phyloP scores from a whole-genome alignment of 2,113 vertebrate species.

The Lagopus muta region DNA sequence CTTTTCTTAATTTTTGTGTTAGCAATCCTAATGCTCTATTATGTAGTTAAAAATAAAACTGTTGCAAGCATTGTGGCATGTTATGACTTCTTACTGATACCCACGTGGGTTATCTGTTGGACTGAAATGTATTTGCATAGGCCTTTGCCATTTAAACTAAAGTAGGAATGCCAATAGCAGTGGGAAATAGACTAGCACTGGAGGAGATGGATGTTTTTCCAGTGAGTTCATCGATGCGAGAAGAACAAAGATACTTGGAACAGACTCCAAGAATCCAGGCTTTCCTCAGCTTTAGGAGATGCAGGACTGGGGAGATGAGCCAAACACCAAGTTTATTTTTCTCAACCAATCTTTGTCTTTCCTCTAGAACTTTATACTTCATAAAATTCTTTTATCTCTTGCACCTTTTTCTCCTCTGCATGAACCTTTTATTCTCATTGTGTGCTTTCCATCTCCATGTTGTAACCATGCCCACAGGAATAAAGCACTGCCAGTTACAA shows the following conservation, averaged over 20 bases:
- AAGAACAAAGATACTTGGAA: slow-evolving; percentile 30
- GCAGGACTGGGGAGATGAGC: not conserved
- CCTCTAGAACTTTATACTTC: not conserved
- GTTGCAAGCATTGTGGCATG: not conserved
- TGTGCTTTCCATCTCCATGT: not conserved
- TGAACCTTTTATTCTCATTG: not conserved
- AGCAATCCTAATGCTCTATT: not conserved
- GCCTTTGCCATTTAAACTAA: slow-evolving; percentile 36
- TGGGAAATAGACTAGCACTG: not conserved
- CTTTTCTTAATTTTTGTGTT: not conserved
- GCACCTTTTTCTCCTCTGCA: not conserved
- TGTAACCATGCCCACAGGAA: not conserved
- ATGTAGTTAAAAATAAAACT: not conserved
- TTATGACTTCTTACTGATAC: not conserved
- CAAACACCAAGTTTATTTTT: not conserved
- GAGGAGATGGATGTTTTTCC: slow-evolving; percentile 51
- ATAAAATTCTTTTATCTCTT: not conserved
- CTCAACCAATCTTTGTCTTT: not conserved
- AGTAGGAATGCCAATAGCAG: not conserved
- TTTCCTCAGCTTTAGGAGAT: slow-evolving; percentile 32
- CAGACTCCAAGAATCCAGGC: not conserved
- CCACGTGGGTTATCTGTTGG: accelerated
- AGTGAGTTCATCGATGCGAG: slow-evolving; percentile 51
- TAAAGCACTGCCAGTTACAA: not conserved
- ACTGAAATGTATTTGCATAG: not conserved